Base-by-base conservation (phyloP, 2,797 vertebrate species). In the Ibycter americanus region DNA sequence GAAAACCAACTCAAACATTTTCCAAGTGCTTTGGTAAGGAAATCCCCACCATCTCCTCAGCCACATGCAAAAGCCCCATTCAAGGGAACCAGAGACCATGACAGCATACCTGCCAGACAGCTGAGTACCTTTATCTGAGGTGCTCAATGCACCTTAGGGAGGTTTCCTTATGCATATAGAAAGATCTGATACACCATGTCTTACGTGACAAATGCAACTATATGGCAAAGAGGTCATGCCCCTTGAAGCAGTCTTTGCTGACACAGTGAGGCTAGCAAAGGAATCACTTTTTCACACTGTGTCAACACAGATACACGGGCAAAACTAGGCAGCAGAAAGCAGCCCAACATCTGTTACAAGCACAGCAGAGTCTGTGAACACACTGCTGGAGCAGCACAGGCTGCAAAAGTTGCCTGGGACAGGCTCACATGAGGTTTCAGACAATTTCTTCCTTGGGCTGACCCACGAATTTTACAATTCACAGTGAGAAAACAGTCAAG, bases 311-410 rank as follows among this genome's bases (percentile, higher is more conserved):
- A 52, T 17, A 80, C 22, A 58, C 6, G 40, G 62, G 63, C 42
- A 93, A 86, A 78, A 67, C 12, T 8, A 21, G n/a, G 44, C 73
- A 88, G 76, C 54, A 95, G 83, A 82, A 58, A 90, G 59, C 74
- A 92, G 81, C 42, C 59, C 52, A 82, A 42, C 34, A 79, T n/a
- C 51, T 65, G 7, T 40, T 12, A 66, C 1, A 6, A 72, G 42
- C 22, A n/a, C 22, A 36, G 55, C 42, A 82, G 38, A 71, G 42
- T 20, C 61, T 42, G 51, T 6, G 44, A 97, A 85, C 15, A 44
- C 19, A 25, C 34, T 3, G 7, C 31, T 65, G 19, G 44, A 85
- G 31, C 4, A 13, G n/a, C 29, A 29, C 0, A 1, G 59, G n/a
- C 58, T 73, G n/a, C 70, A 66, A 32, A 63, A 70, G n/a, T 19